Conservation (phyloP, 2,888 invertebrate species). For the Calliphora vomitoria region DNA sequence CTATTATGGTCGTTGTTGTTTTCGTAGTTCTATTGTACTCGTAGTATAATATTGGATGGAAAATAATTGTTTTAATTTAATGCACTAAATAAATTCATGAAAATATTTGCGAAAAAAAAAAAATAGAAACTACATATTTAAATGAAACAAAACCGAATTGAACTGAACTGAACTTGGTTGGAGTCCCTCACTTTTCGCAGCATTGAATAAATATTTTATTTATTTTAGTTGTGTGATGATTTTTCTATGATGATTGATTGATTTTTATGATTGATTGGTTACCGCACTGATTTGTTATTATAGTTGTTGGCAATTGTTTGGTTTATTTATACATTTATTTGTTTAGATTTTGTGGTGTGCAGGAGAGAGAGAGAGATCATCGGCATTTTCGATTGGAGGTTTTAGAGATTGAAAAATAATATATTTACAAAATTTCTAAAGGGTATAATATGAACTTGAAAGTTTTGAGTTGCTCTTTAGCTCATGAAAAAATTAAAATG, state of each 20-base stretch:
- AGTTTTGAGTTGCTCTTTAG: not conserved
- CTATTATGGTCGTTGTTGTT: not conserved
- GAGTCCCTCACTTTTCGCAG: not conserved
- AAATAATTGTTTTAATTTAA: slow-evolving; percentile 33
- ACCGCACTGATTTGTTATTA: slow-evolving; percentile 25
- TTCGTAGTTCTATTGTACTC: not conserved
- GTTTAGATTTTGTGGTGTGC: not conserved
- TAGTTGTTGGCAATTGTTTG: slow-evolving; percentile 16
- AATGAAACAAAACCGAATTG: not conserved
- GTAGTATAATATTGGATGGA: not conserved
- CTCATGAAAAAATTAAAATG: not conserved
- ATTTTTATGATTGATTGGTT: slow-evolving; percentile 42
- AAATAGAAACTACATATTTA: too few relatives aligned
- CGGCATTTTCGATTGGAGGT: not conserved
- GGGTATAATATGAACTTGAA: not conserved
- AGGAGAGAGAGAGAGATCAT: not conserved
- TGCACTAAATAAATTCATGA: slow-evolving; percentile 26
- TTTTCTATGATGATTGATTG: slow-evolving; percentile 42
- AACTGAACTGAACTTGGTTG: not conserved
- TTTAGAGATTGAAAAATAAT: not conserved
- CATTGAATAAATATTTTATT: slow-evolving; percentile 14
- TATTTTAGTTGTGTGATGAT: slow-evolving; percentile 28
- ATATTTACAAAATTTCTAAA: not conserved
- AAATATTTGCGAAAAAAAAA: not conserved
- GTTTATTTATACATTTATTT: slow-evolving; percentile 21